Evolutionary conservation across 2,888 invertebrate species (phyloP), one percentile per base, ranked within the genome.

Genomic region (Coleophora deauratella): DNA sequence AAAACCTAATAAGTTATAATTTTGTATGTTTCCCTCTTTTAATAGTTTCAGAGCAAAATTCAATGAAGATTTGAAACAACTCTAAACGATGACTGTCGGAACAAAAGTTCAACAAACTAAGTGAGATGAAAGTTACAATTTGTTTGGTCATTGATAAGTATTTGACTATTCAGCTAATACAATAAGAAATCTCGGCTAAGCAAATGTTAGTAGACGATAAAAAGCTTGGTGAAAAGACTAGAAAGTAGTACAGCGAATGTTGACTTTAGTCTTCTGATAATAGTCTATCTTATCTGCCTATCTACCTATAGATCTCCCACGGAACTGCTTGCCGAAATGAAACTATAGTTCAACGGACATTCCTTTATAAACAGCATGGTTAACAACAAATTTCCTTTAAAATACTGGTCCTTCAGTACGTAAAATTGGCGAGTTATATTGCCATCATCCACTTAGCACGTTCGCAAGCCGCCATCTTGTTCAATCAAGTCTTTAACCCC

Each of bases 401-500:
- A 6, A 6, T 4, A 21, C 3, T 21, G 21, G 21, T 21, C 21
- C 3, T 21, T 6, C 21, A 21, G 21, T 21, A 21, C 6, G 6
- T 6, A 21, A 4, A 21, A 3, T 21, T 6, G 21, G 51, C 50
- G 57, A 57, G 59, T 61, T 63, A 59, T 55, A 55, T 68, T 58
- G 70, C 69, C 74, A 80, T 81, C 76, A 79, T 77, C 71, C 78
- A 80, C 75, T 81, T 81, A 80, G 66, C 76, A 77, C 76, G 66
- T 74, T 74, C 61, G 69, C 71, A 54, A 68, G 69, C 69, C 73
- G 78, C 72, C 77, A 74, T 77, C 73, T 72, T 76, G 66, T 61
- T 62, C 74, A 76, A 81, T 80, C 77, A 78, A 72, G 72, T 79
- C 69, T 75, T 82, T 82, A 79, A 81, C 81, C 80, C 72, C 59